Conservation (phyloP, 53 echinoderm and acorn worm genomes). For the Arbacia lixula region DNA sequence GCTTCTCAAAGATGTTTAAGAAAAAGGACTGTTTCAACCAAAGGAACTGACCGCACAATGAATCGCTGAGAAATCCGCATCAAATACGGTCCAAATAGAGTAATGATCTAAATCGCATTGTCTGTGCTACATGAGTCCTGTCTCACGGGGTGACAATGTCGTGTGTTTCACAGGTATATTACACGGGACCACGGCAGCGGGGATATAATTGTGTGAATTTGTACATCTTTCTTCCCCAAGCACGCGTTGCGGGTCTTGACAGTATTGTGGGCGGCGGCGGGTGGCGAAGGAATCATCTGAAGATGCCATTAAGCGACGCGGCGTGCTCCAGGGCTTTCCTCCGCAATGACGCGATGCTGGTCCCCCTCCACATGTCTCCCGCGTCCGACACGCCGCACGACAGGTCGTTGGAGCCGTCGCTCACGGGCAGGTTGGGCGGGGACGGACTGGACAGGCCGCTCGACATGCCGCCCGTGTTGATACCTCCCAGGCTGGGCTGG, state of each 20-base stretch:
- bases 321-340: conserved; percentile 96
- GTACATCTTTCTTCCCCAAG: conserved; percentile 14
- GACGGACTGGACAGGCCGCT: conserved; percentile 83
- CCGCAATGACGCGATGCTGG: conserved; percentile 98
- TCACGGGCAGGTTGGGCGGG: conserved; percentile 77
- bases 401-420: conserved; percentile 75
- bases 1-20: no score
- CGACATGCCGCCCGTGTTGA: conserved; percentile 73
- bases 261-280: not conserved
- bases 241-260: not conserved
- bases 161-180: no score
- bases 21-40: no score
- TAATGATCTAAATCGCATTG: no score
- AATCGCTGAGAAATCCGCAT: no score
- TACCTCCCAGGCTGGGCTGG: conserved; percentile 89
- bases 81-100: no score
- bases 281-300: conserved; percentile 75
- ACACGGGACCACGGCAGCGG: no score
- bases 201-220: no score
- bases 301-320: conserved; percentile 94
- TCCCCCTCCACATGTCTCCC: conserved; percentile 95
- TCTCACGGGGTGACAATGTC: no score
- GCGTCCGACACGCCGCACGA: conserved; percentile 78
- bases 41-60: no score
- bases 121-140: no score